Evolutionary conservation across 2,888 invertebrate species (phyloP).

Genomic region (Scaptomyza polygonia): DNA sequence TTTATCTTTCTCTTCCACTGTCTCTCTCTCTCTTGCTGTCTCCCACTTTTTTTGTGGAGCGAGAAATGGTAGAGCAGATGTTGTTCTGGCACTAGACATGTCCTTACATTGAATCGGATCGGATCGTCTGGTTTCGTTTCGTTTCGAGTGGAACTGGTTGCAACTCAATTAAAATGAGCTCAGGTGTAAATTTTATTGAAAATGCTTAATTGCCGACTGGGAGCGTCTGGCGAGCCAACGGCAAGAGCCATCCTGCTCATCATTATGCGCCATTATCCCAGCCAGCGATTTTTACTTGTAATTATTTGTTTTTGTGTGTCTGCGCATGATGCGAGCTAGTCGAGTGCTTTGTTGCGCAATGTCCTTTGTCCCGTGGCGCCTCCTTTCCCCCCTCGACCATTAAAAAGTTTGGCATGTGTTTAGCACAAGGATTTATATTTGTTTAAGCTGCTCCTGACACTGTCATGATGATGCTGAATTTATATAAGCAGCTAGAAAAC

Average conservation of each 20-base stretch:
- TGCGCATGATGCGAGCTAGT: constrained; percentile 62
- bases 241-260: constrained; percentile 45
- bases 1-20: constrained; percentile 56
- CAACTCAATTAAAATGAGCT: constrained; percentile 84
- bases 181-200: constrained; percentile 84
- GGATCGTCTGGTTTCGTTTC: constrained; percentile 43
- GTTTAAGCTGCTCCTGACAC: constrained; percentile 75
- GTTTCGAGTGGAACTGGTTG: constrained; percentile 57
- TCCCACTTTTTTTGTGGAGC: too few species aligned
- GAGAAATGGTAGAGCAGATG: neutral
- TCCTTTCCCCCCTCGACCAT: neutral
- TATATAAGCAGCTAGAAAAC: constrained; percentile 59
- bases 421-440: constrained; percentile 70
- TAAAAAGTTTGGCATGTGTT: constrained; percentile 52
- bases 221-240: constrained; percentile 60
- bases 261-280: constrained; percentile 75
- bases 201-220: constrained; percentile 81
- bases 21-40: constrained; percentile 32
- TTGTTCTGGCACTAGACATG: constrained; percentile 49
- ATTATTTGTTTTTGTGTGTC: constrained; percentile 79
- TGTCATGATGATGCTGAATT: constrained; percentile 67
- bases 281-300: constrained; percentile 77
- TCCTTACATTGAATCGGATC: constrained; percentile 36
- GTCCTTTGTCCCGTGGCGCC: constrained; percentile 64
- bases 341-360: constrained; percentile 68